phyloP scores from a whole-genome alignment of 2,113 vertebrate species.

The Coptodon bakossiorum region DNA sequence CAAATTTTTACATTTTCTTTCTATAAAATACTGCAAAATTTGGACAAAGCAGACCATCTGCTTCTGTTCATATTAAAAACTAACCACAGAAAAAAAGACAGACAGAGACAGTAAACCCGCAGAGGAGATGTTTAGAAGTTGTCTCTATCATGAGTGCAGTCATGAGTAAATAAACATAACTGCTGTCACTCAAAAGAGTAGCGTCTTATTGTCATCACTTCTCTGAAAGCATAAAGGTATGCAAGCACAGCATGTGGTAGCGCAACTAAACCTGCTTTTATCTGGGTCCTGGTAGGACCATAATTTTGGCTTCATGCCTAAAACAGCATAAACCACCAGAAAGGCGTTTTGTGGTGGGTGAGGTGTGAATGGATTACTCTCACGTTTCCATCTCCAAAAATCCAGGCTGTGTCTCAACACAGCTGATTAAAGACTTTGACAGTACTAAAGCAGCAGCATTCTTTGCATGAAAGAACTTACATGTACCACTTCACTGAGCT shows the following conservation, averaged over 20 bases:
- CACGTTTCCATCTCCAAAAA: not conserved
- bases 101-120: not conserved
- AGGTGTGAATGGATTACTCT: not conserved
- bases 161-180: not conserved
- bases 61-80: not conserved
- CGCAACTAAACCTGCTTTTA: not conserved
- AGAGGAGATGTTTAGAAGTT: not conserved
- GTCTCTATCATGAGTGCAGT: not conserved
- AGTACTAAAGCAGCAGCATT: not conserved
- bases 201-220: not conserved
- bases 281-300: not conserved
- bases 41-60: not conserved
- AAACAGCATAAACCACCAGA: not conserved
- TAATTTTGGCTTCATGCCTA: not conserved
- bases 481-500: not conserved
- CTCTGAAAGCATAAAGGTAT: not conserved
- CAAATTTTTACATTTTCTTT: not conserved
- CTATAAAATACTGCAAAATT: not conserved
- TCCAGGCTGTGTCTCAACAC: not conserved
- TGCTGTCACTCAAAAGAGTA: not conserved
- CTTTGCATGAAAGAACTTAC: constrained; percentile 1
- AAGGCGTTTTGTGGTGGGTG: not conserved
- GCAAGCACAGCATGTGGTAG: not conserved
- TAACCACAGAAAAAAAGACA: not conserved
- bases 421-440: constrained; percentile 10